These are phyloP conservation scores for Poicephalus gulielmi DNA, from an alignment of 2,113 vertebrate genomes.

Conservation along the genomic window DNA sequence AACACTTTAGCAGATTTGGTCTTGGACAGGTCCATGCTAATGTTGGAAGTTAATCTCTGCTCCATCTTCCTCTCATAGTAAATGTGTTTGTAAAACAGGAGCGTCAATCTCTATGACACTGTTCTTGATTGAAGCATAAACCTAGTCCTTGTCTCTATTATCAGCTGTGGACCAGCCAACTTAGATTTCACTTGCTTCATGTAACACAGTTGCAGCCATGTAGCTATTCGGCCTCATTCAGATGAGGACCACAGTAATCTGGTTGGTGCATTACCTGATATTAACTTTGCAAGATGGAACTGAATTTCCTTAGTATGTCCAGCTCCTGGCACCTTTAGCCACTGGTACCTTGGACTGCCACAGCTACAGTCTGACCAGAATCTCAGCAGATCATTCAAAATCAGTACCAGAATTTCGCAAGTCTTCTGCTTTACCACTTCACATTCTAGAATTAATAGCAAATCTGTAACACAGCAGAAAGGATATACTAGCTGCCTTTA, in stretches of 20 bases:
- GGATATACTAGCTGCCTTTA: background rate
- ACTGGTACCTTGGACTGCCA: background rate
- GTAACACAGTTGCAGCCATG: background rate
- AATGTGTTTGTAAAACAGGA: background rate
- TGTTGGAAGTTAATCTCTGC: background rate
- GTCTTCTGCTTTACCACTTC: background rate
- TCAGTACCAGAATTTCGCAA: background rate
- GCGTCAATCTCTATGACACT: background rate
- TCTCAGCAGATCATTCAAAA: conserved; percentile 9
- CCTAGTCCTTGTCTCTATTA: background rate
- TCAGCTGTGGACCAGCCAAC: background rate
- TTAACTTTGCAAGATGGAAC: background rate
- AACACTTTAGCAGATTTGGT: background rate
- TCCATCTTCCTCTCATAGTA: background rate
- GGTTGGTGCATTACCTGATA: background rate
- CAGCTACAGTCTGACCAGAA: background rate
- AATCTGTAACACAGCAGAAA: background rate
- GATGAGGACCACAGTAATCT: background rate
- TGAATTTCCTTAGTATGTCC: background rate
- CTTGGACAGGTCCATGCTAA: background rate
- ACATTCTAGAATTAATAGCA: background rate
- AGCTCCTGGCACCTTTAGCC: background rate
- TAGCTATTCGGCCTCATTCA: background rate
- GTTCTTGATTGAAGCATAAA: background rate
- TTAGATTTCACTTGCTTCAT: background rate